phyloP scores from a whole-genome alignment of 2,797 vertebrate species.

The Onychomys arenicola region DNA sequence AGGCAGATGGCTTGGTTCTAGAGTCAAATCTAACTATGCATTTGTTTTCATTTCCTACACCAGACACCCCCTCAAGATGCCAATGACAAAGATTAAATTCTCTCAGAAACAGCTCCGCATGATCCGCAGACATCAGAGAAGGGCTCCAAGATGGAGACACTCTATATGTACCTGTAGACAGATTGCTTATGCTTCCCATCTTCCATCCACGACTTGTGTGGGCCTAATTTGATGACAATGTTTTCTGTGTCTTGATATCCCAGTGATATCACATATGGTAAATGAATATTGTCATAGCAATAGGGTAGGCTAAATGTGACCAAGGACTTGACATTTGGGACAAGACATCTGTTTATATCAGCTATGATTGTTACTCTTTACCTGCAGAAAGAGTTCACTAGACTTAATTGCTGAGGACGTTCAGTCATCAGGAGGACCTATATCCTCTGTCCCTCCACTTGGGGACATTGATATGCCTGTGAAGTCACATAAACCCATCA shows the following conservation, averaged over 20 bases:
- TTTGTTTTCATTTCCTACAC: too few relatives aligned
- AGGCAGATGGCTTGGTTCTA: not conserved
- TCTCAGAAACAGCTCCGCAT: not conserved
- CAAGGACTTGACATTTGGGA: too few relatives aligned
- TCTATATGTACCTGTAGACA: not conserved
- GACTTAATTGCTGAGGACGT: not conserved
- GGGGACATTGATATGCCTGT: not conserved
- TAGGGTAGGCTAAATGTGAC: not conserved
- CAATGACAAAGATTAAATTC: not conserved
- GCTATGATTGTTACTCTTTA: not conserved
- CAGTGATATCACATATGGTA: not conserved
- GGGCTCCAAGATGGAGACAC: not conserved
- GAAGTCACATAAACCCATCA: not conserved
- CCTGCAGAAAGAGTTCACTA: not conserved
- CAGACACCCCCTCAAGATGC: not conserved
- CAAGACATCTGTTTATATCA: not conserved
- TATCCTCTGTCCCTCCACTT: not conserved
- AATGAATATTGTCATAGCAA: too few relatives aligned
- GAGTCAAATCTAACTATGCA: too few relatives aligned
- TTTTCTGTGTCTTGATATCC: not conserved
- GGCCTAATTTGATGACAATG: too few relatives aligned
- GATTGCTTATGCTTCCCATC: not conserved
- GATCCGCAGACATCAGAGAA: not conserved
- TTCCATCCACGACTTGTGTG: not conserved
- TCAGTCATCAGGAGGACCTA: not conserved